A percentile compares a stretch with the other conserved stretches of the same genome.
Evolutionary conservation across 2,797 vertebrate genomes (phyloP).

Genomic region (Gymnoscopelus microlampas): DNA sequence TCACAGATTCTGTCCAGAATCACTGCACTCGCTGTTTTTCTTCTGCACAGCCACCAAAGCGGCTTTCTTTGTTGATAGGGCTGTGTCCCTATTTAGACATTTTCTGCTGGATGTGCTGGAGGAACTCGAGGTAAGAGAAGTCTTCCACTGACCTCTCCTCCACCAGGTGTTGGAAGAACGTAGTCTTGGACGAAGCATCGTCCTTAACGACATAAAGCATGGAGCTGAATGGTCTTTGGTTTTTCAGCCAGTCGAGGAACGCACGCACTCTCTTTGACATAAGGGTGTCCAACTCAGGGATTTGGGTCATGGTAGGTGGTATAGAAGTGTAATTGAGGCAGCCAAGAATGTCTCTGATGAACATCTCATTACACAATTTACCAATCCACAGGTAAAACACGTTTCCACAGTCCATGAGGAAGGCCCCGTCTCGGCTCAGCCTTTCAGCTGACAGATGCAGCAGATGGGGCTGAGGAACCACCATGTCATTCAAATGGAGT

Average conservation of each 20-base stretch:
- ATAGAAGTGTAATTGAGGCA: slow-evolving; percentile 87
- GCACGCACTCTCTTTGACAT: slow-evolving; percentile 89
- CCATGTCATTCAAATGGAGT: slow-evolving; percentile 88
- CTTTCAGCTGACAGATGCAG: slow-evolving; percentile 91
- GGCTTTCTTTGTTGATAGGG: too few relatives aligned
- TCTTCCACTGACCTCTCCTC: slow-evolving; percentile 93
- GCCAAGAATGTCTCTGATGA: slow-evolving; percentile 92
- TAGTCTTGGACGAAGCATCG: slow-evolving; percentile 85
- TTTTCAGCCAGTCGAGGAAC: slow-evolving; percentile 94
- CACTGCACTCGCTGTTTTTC: too few relatives aligned
- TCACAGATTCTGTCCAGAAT: too few relatives aligned
- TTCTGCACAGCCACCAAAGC: too few relatives aligned
- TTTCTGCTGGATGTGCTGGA: slow-evolving; percentile 93
- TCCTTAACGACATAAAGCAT: slow-evolving; percentile 91
- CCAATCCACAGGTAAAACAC: slow-evolving; percentile 94
- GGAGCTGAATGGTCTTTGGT: slow-evolving; percentile 87
- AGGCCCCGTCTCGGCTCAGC: slow-evolving; percentile 91
- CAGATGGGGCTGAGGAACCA: slow-evolving; percentile 92
- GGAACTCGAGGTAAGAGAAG: slow-evolving; percentile 94
- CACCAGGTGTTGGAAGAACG: slow-evolving; percentile 92
- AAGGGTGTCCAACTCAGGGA: slow-evolving; percentile 90
- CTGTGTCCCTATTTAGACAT: slow-evolving; percentile 86
- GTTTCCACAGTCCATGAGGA: slow-evolving; percentile 94
- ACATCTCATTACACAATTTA: slow-evolving; percentile 86
- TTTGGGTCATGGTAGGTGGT: slow-evolving; percentile 89